phyloP scores from a whole-genome alignment of 2,888 invertebrate species.

The Magallana nippona region DNA sequence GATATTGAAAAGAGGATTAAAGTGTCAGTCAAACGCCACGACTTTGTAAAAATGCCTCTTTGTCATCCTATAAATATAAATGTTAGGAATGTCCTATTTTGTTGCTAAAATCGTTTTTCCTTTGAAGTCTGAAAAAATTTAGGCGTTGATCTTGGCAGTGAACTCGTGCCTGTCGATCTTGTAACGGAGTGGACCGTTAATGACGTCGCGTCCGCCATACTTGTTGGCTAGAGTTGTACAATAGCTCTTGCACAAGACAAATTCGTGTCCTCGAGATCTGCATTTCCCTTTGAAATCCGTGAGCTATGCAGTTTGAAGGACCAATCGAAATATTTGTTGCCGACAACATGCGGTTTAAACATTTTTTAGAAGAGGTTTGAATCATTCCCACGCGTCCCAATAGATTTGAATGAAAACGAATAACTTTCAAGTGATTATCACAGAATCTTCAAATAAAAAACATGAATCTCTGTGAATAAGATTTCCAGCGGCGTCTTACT shows the following conservation, averaged over 20 bases:
- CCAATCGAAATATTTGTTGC: constrained; percentile 13
- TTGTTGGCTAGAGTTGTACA: constrained; percentile 19
- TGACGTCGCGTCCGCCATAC: constrained; percentile 9
- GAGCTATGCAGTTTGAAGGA: neutral
- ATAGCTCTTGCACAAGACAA: constrained; percentile 18
- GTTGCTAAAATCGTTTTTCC: neutral
- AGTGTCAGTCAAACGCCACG: constrained; percentile 22
- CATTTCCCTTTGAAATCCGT: constrained; percentile 25
- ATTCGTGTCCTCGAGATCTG: constrained; percentile 23
- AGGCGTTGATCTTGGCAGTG: constrained; percentile 27
- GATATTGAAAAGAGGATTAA: constrained; percentile 29
- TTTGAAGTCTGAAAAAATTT: neutral
- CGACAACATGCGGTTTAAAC: neutral
- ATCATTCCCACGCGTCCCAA: neutral
- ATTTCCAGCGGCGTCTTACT: neutral
- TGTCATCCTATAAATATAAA: constrained; percentile 24
- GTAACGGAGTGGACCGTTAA: constrained; percentile 25
- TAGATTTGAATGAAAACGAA: neutral
- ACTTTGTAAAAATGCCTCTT: constrained; percentile 1
- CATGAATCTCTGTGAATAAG: neutral
- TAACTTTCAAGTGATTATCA: neutral
- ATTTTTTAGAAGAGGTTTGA: neutral
- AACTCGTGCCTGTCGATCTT: constrained; percentile 35
- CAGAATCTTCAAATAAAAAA: neutral
- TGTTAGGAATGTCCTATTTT: constrained; percentile 11